Evolutionary conservation across 2,797 vertebrate species (phyloP).

Genomic region (Graptemys geographica): DNA sequence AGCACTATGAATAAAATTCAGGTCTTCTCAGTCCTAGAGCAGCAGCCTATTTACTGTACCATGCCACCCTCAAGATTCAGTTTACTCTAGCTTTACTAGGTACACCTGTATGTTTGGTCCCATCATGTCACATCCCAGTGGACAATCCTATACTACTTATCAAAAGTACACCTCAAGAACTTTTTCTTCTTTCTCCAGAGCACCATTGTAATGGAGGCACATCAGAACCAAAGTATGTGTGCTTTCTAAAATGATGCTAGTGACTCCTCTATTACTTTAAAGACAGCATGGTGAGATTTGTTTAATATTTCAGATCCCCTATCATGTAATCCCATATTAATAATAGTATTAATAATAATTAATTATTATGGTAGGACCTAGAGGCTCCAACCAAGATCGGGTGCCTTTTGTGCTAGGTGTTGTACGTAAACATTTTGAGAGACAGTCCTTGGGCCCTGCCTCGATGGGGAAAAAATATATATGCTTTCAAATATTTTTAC

Average conservation of each 20-base stretch:
- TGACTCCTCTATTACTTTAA: background rate
- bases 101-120: background rate
- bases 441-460: background rate
- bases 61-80: background rate
- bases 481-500: background rate
- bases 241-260: background rate
- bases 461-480: background rate
- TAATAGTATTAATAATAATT: background rate
- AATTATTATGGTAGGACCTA: background rate
- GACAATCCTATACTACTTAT: background rate
- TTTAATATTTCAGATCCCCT: background rate
- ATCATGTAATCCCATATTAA: background rate
- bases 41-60: background rate
- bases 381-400: background rate
- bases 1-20: background rate
- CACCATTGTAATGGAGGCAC: background rate
- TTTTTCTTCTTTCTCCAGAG: background rate
- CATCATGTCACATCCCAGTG: background rate
- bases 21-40: background rate
- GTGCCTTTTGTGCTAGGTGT: background rate
- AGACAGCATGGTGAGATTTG: background rate
- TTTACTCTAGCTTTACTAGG: background rate
- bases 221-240: background rate
- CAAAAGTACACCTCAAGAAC: background rate
- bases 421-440: background rate